Percentiles rank a stretch among this genome's conserved stretches.
These are phyloP conservation scores for Apteryx mantelli DNA, from an alignment of 2,113 vertebrate genomes.

Conservation along the genomic window DNA sequence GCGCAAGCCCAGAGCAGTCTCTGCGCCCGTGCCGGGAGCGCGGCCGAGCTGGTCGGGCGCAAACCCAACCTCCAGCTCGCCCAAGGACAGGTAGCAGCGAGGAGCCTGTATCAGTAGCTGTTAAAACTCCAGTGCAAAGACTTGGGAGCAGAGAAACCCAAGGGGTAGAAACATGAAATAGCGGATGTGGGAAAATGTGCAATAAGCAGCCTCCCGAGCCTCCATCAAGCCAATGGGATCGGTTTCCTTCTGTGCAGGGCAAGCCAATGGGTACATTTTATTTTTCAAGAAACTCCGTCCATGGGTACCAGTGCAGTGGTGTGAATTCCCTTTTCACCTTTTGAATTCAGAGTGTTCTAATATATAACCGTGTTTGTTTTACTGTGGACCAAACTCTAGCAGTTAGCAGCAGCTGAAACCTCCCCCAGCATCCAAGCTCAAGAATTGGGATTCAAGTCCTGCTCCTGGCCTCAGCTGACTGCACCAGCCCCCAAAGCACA, in stretches of 20 bases:
- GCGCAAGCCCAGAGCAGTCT: no score
- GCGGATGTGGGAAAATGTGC: slow-evolving; percentile 52
- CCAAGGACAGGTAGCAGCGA: not conserved
- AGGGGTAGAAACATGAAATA: not conserved
- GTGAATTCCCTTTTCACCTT: slow-evolving; percentile 41
- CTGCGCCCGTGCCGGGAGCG: not conserved
- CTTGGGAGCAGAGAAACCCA: not conserved
- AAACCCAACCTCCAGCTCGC: not conserved
- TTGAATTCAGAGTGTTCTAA: slow-evolving; percentile 57
- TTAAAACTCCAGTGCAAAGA: not conserved
- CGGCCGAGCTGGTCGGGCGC: fast-evolving
- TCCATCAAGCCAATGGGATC: slow-evolving; percentile 1
- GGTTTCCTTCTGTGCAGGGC: not conserved
- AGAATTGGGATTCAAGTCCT: slow-evolving; percentile 17
- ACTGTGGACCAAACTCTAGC: slow-evolving; percentile 70
- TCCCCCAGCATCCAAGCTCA: not conserved
- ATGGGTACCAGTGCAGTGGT: slow-evolving; percentile 51
- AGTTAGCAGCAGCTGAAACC: slow-evolving; percentile 44
- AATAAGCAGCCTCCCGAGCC: slow-evolving; percentile 61
- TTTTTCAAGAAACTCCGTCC: slow-evolving; percentile 40
- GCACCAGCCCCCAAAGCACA: not conserved
- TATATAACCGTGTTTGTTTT: slow-evolving; percentile 61
- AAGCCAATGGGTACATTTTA: slow-evolving; percentile 23
- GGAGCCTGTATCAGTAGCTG: not conserved
- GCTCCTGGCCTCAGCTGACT: not conserved